phyloP scores from a whole-genome alignment of 2,113 vertebrate species.

The Psittacula cyanocephala region DNA sequence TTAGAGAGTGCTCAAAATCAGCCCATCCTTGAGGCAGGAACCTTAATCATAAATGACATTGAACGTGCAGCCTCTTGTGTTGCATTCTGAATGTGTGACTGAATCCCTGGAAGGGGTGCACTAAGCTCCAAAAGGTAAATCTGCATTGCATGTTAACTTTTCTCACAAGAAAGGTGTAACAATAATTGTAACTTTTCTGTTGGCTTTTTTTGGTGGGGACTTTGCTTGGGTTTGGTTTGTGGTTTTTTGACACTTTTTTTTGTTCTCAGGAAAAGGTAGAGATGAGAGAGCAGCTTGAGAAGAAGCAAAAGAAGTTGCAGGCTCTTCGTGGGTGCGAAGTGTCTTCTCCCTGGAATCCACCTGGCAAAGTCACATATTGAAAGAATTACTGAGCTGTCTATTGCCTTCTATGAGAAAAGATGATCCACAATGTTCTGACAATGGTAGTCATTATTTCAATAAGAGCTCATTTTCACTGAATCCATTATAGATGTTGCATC shows the following conservation, averaged over 20 bases:
- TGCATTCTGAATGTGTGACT: background rate
- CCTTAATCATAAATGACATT: background rate
- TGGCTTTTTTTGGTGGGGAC: background rate
- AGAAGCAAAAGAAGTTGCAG: constrained; percentile 75
- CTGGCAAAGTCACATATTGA: constrained; percentile 83
- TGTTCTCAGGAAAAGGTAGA: constrained; percentile 83
- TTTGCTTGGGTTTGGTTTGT: background rate
- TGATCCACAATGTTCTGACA: background rate
- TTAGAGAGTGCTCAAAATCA: background rate
- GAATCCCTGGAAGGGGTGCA: background rate
- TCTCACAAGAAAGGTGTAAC: background rate
- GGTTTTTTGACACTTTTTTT: background rate
- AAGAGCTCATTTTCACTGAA: constrained; percentile 17
- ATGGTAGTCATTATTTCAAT: background rate
- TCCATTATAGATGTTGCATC: background rate
- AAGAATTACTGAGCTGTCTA: constrained; percentile 69
- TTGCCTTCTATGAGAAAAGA: background rate
- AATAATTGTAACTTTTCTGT: background rate
- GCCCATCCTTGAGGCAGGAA: background rate
- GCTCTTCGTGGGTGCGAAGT: constrained; percentile 67
- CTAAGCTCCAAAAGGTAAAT: background rate
- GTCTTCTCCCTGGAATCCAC: constrained; percentile 88
- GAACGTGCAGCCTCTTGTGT: background rate
- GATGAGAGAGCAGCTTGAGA: constrained; percentile 75
- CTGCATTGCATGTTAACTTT: background rate